Evolutionary conservation across 2,888 invertebrate species (phyloP).

Genomic region (Drosophila antonietae): DNA sequence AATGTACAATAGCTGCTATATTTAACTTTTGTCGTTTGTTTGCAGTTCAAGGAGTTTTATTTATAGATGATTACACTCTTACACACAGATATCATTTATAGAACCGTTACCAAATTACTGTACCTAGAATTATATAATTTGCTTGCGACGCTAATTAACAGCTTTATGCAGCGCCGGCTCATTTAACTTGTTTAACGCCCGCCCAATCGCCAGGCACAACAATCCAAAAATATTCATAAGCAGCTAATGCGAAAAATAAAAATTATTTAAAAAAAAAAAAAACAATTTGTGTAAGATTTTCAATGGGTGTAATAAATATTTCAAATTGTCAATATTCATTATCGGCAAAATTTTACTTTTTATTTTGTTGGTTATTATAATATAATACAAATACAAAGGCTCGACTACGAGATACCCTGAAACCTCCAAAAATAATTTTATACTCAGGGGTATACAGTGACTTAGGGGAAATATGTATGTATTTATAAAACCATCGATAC

Average conservation of each 20-base stretch:
- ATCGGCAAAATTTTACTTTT: neutral
- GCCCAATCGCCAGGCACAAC: constrained; percentile 37
- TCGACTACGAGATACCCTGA: too few species aligned
- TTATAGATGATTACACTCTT: constrained; percentile 5
- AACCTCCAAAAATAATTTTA: too few species aligned
- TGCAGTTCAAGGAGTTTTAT: constrained; percentile 8
- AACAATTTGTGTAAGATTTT: neutral
- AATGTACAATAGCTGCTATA: constrained; percentile 43
- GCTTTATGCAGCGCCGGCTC: constrained; percentile 43
- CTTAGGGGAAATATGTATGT: too few species aligned
- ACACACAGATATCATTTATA: constrained; percentile 41
- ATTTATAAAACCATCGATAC: too few species aligned
- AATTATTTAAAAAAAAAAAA: constrained; percentile 49
- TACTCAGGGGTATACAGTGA: too few species aligned
- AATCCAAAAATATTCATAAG: constrained; percentile 32
- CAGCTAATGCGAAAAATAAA: constrained; percentile 65
- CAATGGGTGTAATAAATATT: neutral
- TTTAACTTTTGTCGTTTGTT: constrained; percentile 14
- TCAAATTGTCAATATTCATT: neutral
- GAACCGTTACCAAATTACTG: constrained; percentile 58
- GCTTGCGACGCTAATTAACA: constrained; percentile 49
- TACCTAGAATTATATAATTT: constrained; percentile 56
- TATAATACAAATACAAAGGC: neutral
- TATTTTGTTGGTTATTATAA: neutral
- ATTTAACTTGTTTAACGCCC: constrained; percentile 39